Evolutionary conservation across 2,113 vertebrate genomes (phyloP).

Genomic region (Spea bombifrons): DNA sequence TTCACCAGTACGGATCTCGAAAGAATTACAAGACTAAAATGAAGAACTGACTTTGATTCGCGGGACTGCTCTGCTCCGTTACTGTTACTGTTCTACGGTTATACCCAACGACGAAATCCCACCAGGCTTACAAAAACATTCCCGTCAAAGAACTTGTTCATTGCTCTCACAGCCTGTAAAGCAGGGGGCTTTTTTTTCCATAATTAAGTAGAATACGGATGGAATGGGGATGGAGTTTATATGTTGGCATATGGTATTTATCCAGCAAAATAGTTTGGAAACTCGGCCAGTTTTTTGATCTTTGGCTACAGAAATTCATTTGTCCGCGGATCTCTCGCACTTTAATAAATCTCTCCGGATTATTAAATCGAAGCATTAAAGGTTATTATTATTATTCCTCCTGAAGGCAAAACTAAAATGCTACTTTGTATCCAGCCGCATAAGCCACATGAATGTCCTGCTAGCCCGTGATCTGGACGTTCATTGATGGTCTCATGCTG

Average conservation of each 20-base stretch:
- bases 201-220: slow-evolving; percentile 61
- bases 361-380: slow-evolving; percentile 29
- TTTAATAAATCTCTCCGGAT: slow-evolving; percentile 26
- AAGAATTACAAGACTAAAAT: slow-evolving; percentile 29
- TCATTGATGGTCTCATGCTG: slow-evolving; percentile 13
- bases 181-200: slow-evolving; percentile 48
- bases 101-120: slow-evolving; percentile 60
- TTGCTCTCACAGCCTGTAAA: slow-evolving; percentile 51
- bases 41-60: slow-evolving; percentile 20
- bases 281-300: slow-evolving; percentile 14
- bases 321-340: slow-evolving; percentile 12
- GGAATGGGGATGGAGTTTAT: slow-evolving; percentile 56
- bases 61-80: slow-evolving; percentile 20
- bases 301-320: slow-evolving; percentile 39
- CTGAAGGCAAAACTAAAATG: slow-evolving; percentile 1
- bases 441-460: neutral
- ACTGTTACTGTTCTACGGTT: slow-evolving; percentile 8
- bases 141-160: slow-evolving; percentile 63
- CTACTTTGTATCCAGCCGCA: slow-evolving; percentile 12
- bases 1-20: slow-evolving; percentile 1
- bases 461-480: neutral
- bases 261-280: slow-evolving; percentile 57
- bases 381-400: neutral
- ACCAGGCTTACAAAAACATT: slow-evolving; percentile 59
- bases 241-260: slow-evolving; percentile 56